Evolutionary conservation across 2,888 invertebrate species (phyloP).

Genomic region (Synergus gifuensis): DNA sequence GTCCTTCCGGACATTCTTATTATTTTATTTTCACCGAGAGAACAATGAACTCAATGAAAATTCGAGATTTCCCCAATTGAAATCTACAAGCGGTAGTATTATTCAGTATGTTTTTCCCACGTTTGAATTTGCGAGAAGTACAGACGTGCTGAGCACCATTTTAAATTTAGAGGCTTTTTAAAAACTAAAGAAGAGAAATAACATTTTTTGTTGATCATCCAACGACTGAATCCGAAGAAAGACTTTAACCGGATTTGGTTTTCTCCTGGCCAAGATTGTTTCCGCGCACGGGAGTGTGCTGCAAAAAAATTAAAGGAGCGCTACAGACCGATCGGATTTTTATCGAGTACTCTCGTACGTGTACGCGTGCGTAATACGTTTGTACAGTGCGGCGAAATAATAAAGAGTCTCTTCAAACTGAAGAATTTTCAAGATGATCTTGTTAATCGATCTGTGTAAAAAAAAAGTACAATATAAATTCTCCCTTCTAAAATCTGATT

Average conservation of each 20-base stretch:
- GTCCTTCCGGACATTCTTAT: slow-evolving; percentile 14
- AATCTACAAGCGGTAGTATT: neutral
- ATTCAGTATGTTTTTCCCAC: no score
- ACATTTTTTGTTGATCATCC: neutral
- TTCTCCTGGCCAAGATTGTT: slow-evolving; percentile 26
- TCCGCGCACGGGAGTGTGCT: slow-evolving; percentile 9
- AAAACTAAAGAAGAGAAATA: neutral
- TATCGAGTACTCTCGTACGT: slow-evolving; percentile 20
- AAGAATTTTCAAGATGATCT: neutral
- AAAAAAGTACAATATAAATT: neutral
- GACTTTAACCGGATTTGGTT: slow-evolving; percentile 26
- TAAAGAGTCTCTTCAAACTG: neutral
- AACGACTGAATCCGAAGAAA: slow-evolving; percentile 13
- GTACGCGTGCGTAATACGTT: slow-evolving; percentile 26
- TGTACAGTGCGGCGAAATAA: slow-evolving; percentile 17
- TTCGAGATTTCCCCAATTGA: neutral
- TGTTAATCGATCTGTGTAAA: neutral
- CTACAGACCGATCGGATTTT: slow-evolving; percentile 25
- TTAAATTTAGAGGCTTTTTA: neutral
- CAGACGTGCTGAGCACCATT: neutral
- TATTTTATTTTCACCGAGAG: neutral
- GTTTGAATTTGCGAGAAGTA: neutral
- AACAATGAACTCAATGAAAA: slow-evolving; percentile 1
- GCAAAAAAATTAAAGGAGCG: slow-evolving; percentile 15
- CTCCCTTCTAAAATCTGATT: no score